phyloP scores from a whole-genome alignment of 2,797 vertebrate genomes.

The Champsocephalus gunnari region DNA sequence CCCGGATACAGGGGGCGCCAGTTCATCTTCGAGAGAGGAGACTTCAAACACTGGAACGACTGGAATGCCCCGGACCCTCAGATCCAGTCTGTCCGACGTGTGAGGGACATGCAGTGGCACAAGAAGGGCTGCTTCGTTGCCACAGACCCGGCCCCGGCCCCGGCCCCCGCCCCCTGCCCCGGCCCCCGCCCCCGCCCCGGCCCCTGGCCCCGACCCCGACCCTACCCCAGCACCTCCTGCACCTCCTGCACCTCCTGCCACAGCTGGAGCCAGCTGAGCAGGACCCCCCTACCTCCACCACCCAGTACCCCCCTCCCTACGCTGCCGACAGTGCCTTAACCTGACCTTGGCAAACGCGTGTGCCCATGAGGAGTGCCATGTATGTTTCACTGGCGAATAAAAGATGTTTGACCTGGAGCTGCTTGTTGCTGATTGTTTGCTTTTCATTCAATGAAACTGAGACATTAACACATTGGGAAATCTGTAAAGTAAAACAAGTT shows the following conservation, averaged over 20 bases:
- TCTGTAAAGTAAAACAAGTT: constrained; percentile 21
- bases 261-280: constrained; percentile 87
- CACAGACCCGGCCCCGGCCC: constrained; percentile 65
- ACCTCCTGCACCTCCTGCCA: constrained; percentile 73
- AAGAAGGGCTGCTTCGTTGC: constrained; percentile 87
- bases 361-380: constrained; percentile 71
- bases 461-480: constrained; percentile 19
- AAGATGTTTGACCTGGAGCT: constrained; percentile 70
- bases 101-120: constrained; percentile 96
- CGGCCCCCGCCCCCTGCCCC: not conserved
- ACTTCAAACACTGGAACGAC: constrained; percentile 95
- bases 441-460: constrained; percentile 36
- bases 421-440: constrained; percentile 63
- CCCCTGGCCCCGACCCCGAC: constrained; percentile 67
- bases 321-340: constrained; percentile 55
- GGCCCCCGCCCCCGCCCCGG: constrained; percentile 41
- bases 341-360: constrained; percentile 65
- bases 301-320: constrained; percentile 1
- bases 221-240: constrained; percentile 73
- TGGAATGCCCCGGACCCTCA: constrained; percentile 91
- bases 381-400: constrained; percentile 79
- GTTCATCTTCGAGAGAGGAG: constrained; percentile 91
- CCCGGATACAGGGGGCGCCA: constrained; percentile 93
- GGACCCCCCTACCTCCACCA: constrained; percentile 18
- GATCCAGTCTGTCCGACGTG: constrained; percentile 92